Conservation (phyloP, 1,140 invertebrate species). For the Aplysia californica region DNA sequence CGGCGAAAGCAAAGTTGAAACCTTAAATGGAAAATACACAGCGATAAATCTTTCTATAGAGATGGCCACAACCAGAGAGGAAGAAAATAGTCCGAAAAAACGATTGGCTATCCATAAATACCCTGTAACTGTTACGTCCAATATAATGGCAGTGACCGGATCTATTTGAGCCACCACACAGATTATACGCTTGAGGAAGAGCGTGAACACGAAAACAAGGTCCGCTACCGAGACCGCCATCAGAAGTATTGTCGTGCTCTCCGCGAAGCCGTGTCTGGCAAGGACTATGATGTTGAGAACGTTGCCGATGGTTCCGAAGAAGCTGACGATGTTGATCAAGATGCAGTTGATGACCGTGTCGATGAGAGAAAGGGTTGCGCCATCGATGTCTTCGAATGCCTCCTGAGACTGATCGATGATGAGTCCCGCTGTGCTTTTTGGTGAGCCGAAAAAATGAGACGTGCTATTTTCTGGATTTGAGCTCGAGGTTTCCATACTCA, state of each 20-base stretch:
- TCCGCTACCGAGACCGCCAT: neutral
- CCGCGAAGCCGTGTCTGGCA: neutral
- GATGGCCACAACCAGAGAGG: neutral
- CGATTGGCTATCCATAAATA: neutral
- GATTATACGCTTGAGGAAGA: neutral
- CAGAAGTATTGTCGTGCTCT: neutral
- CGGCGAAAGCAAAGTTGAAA: neutral
- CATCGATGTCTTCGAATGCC: no score
- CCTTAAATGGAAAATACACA: constrained; percentile 4
- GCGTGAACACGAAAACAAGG: neutral
- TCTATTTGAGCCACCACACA: neutral
- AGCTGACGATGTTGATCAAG: neutral
- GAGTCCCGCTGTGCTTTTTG: no score
- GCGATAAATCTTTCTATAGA: constrained; percentile 7
- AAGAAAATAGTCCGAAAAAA: neutral
- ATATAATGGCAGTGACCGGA: neutral
- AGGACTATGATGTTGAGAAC: neutral
- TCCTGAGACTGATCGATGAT: no score
- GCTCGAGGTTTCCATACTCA: no score
- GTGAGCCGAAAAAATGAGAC: no score
- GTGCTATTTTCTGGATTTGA: no score
- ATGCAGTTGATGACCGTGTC: neutral
- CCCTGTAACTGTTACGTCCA: neutral
- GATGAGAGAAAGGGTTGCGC: no score
- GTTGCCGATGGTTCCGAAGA: constrained; percentile 3